Evolutionary conservation across 1,140 invertebrate genomes (phyloP).

Genomic region (Theocolax elegans): DNA sequence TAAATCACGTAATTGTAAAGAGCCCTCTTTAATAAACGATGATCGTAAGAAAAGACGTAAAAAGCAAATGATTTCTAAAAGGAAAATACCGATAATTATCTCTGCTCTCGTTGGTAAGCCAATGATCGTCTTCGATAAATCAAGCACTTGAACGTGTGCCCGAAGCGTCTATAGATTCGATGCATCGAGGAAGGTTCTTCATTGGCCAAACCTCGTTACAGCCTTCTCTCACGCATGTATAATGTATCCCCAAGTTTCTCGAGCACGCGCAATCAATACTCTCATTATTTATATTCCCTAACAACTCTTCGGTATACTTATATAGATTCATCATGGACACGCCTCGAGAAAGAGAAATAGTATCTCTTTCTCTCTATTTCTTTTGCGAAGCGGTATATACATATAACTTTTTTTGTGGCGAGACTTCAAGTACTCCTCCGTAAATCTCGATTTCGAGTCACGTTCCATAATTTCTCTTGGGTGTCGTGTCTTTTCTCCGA

Average conservation of each 20-base stretch:
- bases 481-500: no score
- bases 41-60: neutral
- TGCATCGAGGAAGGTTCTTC: neutral
- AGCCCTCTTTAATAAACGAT: no score
- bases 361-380: neutral
- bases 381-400: neutral
- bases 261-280: constrained; percentile 8
- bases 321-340: no score
- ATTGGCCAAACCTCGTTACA: constrained; percentile 6
- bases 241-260: neutral
- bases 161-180: no score
- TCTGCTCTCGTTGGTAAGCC: neutral
- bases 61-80: neutral
- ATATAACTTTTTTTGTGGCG: constrained; percentile 18
- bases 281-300: constrained; percentile 19
- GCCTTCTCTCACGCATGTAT: constrained; percentile 1
- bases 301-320: neutral
- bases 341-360: neutral
- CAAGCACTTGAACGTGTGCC: neutral
- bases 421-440: constrained; percentile 41
- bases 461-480: constrained; percentile 54
- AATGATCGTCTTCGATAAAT: constrained; percentile 3
- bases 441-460: constrained; percentile 55
- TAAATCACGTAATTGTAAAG: no score
- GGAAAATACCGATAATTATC: neutral